Base-by-base conservation (phyloP, 2,888 invertebrate species). In the Congeria kusceri region DNA sequence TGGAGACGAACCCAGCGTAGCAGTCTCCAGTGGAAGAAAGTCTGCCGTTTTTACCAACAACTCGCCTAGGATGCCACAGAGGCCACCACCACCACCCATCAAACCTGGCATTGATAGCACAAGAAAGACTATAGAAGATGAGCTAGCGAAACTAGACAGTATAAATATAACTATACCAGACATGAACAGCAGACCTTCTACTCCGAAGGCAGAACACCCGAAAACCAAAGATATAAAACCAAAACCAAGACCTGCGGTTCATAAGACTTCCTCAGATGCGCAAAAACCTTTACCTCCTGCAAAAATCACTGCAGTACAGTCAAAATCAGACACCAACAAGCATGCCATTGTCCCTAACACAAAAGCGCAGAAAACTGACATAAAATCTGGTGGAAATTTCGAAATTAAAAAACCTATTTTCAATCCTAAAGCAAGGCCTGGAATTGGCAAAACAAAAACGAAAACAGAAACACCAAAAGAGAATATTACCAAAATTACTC, bases 21-120 rank as follows among this genome's bases (percentile, higher is more conserved):
- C 53, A 23, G 56, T 39, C 5, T 74, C 58, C 20, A 69, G 77
- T 13, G 46, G 49, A 11, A 74, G 85, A 46, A 87, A 86, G 75
- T 85, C 87, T 25, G 70, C 77, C 11, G 74, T 73, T 13, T 72
- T 78, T 11, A 18, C 79, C 1, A 44, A 59, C 20, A n/a, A 49
- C 27, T 64, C 80, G 18, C 68, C 76, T 9, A 82, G 70, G 27
- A 77, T 78, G 49, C 83, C 85, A n/a, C 69, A 73, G 28, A 64
- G 83, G 28, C 86, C 85, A 9, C 84, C 84, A 11, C 84, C 85
- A 0, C 85, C 84, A 20, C 77, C 79, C 4, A 49, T 75, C 13
- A 66, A 53, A 53, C 77, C 74, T n/a, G 25, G 25, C 1, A 69
- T 73, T 25, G 76, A 70, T 27, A 66, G 70, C 49, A 73, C 77